Percentiles rank a stretch among this genome's conserved stretches.
Conservation (phyloP, 2,797 vertebrate species). For the Pseudopleuronectes americanus region DNA sequence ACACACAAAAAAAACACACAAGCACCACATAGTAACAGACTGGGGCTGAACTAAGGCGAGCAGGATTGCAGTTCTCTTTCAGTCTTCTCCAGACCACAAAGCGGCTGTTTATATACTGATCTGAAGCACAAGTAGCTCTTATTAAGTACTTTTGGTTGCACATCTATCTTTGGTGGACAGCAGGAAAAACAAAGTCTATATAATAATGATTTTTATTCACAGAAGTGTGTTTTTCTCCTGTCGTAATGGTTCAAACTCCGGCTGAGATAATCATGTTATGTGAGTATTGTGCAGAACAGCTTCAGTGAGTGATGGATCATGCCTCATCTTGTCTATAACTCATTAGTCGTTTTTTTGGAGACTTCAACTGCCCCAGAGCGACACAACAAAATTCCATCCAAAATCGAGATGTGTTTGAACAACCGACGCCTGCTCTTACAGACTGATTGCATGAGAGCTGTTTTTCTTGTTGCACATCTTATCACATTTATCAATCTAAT, state of each 20-base stretch:
- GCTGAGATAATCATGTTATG: slow-evolving; percentile 26
- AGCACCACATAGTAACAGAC: slow-evolving; percentile 42
- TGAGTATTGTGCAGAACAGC: slow-evolving; percentile 21
- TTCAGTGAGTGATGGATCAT: slow-evolving; percentile 18
- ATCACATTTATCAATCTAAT: too few relatives aligned
- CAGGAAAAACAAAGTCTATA: neutral
- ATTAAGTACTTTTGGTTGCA: neutral
- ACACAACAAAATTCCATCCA: slow-evolving; percentile 9
- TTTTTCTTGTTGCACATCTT: too few relatives aligned
- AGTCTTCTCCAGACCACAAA: neutral
- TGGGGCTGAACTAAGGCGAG: slow-evolving; percentile 18
- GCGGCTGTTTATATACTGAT: slow-evolving; percentile 12
- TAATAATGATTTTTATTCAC: neutral
- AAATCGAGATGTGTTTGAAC: slow-evolving; percentile 5
- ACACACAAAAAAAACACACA: slow-evolving; percentile 7
- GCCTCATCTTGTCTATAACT: slow-evolving; percentile 49
- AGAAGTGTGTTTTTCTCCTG: neutral
- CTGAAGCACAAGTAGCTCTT: slow-evolving; percentile 17
- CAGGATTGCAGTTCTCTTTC: slow-evolving; percentile 1
- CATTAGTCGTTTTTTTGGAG: slow-evolving; percentile 27
- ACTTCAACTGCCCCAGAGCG: slow-evolving; percentile 22
- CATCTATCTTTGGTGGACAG: neutral
- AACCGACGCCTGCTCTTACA: neutral
- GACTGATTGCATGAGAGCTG: too few relatives aligned
- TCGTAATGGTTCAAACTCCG: slow-evolving; percentile 7